Evolutionary conservation across 2,113 vertebrate genomes (phyloP), one percentile per base, ranked within the genome.

Genomic region (Casuarius casuarius): DNA sequence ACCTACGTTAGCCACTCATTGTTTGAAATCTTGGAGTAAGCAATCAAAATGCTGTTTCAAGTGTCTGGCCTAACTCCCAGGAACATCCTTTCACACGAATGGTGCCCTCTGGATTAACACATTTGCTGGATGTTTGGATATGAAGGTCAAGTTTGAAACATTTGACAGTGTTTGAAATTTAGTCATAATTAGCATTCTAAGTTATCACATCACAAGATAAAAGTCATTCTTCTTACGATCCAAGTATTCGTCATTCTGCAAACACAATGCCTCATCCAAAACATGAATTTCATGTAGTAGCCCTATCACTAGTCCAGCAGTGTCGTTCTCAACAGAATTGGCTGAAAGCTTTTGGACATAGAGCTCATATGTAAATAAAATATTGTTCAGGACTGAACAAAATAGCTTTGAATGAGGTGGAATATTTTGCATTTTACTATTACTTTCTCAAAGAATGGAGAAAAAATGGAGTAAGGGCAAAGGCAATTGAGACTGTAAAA

Each of bases 1-100:
- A 63, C 12, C 25, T 23, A 61, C 0, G 77, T 42, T 75, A 2
- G 0, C 46, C 2, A 5, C 18, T 72, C 0, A 0, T 74, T 1
- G 0, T 74, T 84, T 87, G 86, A 93, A 77, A 81, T 84, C 77
- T 29, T 2, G 2, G 61, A 86, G 19, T 40, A 93, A 93, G 61
- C 21, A 74, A 87, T n/a, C 68, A 91, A 89, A 96, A 87, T 0
- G 3, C 20, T 48, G 12, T 78, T 92, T 88, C 42, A 92, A 96
- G 73, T 58, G 7, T 70, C 75, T 77, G 83, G 83, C 66, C 48
- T 84, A 65, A 40, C 81, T 93, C 80, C 73, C 70, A 63, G 73
- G 42, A 94, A 71, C 31, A 87, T 67, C 72, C 25, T 90, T 89
- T 74, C 28, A 65, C 11, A 35, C 44, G 35, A 92, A 82, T 49